A percentile compares a stretch with the other conserved stretches of the same genome.
Evolutionary conservation across 2,888 invertebrate genomes (phyloP).

Genomic region (Pediacus dermestoides): DNA sequence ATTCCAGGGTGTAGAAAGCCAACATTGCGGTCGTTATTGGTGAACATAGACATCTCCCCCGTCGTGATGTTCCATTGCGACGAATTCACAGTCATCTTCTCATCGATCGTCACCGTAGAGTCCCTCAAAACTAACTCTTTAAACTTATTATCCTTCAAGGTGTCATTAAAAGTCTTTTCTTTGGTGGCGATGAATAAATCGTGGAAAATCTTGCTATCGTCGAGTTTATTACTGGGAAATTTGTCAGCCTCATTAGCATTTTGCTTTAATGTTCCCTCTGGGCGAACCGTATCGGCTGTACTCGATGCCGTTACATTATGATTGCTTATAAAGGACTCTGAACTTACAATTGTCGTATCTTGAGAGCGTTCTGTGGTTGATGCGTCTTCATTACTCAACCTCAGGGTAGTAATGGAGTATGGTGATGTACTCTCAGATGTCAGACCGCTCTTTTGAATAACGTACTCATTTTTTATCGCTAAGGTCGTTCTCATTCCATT

Average conservation of each 20-base stretch:
- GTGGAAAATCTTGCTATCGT: constrained; percentile 21
- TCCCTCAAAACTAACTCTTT: constrained; percentile 16
- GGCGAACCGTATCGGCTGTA: background rate
- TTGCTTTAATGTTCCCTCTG: constrained; percentile 4
- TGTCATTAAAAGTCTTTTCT: constrained; percentile 17
- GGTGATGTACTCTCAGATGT: constrained; percentile 8
- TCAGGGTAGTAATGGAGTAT: constrained; percentile 6
- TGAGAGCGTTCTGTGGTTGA: constrained; percentile 4
- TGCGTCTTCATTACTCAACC: constrained; percentile 8
- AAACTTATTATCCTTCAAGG: constrained; percentile 13
- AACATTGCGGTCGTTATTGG: constrained; percentile 34
- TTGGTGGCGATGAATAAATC: constrained; percentile 24
- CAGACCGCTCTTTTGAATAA: constrained; percentile 3
- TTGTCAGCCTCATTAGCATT: constrained; percentile 25
- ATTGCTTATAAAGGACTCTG: background rate
- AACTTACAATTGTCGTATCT: constrained; percentile 3
- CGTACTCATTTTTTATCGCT: constrained; percentile 7
- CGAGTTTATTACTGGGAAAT: constrained; percentile 21
- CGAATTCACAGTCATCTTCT: constrained; percentile 29
- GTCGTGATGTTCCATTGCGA: constrained; percentile 31
- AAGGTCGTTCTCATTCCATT: constrained; percentile 3
- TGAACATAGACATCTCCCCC: constrained; percentile 41
- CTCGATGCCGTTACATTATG: background rate
- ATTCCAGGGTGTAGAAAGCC: constrained; percentile 55
- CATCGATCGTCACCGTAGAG: constrained; percentile 18